Base-by-base conservation (phyloP, 2,797 vertebrate species). In the Xiphophorus birchmanni region DNA sequence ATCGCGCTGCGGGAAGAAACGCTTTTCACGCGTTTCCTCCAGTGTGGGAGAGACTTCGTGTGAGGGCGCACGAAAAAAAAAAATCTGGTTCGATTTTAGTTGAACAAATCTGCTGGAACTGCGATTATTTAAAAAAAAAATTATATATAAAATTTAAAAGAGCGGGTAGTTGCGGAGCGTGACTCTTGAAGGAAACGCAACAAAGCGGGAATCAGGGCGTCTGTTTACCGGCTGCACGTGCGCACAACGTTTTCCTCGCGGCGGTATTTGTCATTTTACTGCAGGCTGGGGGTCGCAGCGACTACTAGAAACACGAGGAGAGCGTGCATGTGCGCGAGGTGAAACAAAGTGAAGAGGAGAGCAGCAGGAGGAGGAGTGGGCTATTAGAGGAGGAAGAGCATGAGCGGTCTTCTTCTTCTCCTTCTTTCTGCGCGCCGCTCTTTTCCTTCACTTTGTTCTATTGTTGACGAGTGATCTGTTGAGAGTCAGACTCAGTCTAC, bases 171-270 rank as follows among this genome's bases (percentile, higher is more conserved):
- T 84, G 40, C 73, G 74, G 80, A 89, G 83, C 85, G 58, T 73
- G 76, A 88, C 82, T 84, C 44, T 74, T 77, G 76, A 77, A 79
- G 80, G 78, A 80, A 56, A 67, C 67, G 63, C 73, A 69, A 74
- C 37, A 42, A 37, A 63, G 50, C 81, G 81, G 85, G 86, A 94
- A 93, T 81, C 87, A 88, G 93, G 92, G 94, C 92, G 94, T 94
- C 91, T 96, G 95, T 96, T 96, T 96, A 95, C 95, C 93, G 93
- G 95, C 93, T 91, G 93, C 95, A 95, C 95, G 95, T 96, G 95
- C 91, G 90, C 94, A 87, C 92, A 86, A 86, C 92, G 91, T 87
- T 92, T 93, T 88, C 47, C 92, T 81, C 67, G 86, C 91, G 84
- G 88, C 83, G 88, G 87, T 84, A 76, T 92, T 93, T 91, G 87